A percentile compares a stretch with the other conserved stretches of the same genome.
These are phyloP conservation scores for Sericinus montela DNA, from an alignment of 2,888 invertebrate species.

Conservation along the genomic window DNA sequence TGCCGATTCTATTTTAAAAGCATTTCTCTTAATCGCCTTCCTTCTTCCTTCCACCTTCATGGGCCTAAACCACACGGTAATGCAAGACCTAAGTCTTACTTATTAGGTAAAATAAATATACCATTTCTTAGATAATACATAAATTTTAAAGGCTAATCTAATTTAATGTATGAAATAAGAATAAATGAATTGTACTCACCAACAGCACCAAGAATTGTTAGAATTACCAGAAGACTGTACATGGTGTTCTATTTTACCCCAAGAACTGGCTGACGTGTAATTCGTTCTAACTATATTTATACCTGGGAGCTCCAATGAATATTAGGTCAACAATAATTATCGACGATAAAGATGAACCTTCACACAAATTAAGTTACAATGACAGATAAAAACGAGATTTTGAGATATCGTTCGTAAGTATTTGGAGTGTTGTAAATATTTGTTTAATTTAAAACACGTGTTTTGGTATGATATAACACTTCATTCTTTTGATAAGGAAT, in stretches of 20 bases:
- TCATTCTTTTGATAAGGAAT: no score
- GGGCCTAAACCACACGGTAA: no score
- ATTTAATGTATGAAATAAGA: no score
- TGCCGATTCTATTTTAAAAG: no score
- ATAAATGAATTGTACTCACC: slow-evolving; percentile 29
- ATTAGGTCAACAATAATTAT: slow-evolving; percentile 54
- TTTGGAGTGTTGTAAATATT: slow-evolving; percentile 22
- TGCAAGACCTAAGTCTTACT: no score
- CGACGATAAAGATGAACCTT: slow-evolving; percentile 59
- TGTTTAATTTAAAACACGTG: slow-evolving; percentile 17
- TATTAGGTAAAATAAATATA: no score
- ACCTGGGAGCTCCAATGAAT: slow-evolving; percentile 51
- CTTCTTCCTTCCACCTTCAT: no score
- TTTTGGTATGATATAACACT: slow-evolving; percentile 13
- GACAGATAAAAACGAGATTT: slow-evolving; percentile 33
- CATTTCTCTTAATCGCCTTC: no score
- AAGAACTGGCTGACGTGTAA: slow-evolving; percentile 24
- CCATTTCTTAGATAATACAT: no score
- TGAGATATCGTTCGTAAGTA: slow-evolving; percentile 21
- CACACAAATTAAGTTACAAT: slow-evolving; percentile 58
- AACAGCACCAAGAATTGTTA: slow-evolving; percentile 33
- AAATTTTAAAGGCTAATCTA: no score
- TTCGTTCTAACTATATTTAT: slow-evolving; percentile 42
- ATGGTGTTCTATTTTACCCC: slow-evolving; percentile 33
- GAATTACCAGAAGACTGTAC: slow-evolving; percentile 33